Base-by-base conservation (phyloP, 2,797 vertebrate species). In the Coracias cyanogaster region DNA sequence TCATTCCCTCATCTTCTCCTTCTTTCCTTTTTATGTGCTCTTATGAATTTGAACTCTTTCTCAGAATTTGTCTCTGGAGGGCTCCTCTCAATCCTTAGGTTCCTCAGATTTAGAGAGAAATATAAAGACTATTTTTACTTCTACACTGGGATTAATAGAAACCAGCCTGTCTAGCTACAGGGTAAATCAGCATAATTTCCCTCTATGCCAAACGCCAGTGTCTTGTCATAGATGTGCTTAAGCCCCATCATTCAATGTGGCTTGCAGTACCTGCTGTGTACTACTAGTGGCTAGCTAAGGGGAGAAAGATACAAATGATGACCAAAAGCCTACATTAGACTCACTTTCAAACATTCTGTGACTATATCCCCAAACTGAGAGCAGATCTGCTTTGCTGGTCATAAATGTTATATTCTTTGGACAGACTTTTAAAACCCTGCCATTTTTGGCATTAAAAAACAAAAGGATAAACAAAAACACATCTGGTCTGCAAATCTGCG, bases 401-500 rank as follows among this genome's bases (percentile, higher is more conserved):
- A 28, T 51, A 82, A 92, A 64, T 55, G 81, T 74, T 89, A 37
- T n/a, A 58, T 65, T 79, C 48, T 90, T 65, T 74, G 82, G 49
- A 91, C 37, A 54, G 87, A 91, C 49, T 88, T 66, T 83, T 81
- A 70, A 91, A 96, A 80, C 49, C 12, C 35, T 92, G 57, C 60
- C 60, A 65, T 80, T 96, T 95, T 88, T 71, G 41, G 71, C 69
- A 69, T 93, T 95, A 95, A 86, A 90, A 94, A 94, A 83, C 81
- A 85, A 93, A 93, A 93, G 55, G 73, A 90, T 89, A 96, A 95
- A 96, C 81, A 94, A 89, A 96, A 52, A 4, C 67, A 94, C 97
- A 97, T 97, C 96, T 98, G 97, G 89, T 90, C 89, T 92, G 87
- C 86, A 96, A 91, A 92, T 43, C 84, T 90, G 76, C 93, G 74